A percentile compares a stretch with the other conserved stretches of the same genome.
Conservation (phyloP, 2,797 vertebrate genomes). For the Clarias laeviceps region DNA sequence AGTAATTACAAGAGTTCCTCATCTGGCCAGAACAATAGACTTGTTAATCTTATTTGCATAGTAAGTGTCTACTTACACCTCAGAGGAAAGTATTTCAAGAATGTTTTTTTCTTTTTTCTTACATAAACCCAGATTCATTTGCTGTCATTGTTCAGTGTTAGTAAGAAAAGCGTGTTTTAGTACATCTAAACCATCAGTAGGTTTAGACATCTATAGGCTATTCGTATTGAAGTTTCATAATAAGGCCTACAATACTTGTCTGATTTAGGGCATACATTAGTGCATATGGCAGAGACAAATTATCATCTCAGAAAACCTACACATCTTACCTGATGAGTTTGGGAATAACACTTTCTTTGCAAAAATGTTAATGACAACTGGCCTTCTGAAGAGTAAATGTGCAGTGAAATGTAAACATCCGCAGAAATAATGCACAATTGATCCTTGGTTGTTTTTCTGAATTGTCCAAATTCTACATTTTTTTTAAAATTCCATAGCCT, state of each 20-base stretch:
- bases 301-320: background rate
- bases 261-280: background rate
- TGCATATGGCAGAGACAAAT: background rate
- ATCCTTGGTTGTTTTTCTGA: background rate
- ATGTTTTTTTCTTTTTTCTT: background rate
- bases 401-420: background rate
- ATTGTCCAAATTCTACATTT: background rate
- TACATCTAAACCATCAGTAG: too few relatives aligned
- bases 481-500: too few relatives aligned
- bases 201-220: background rate
- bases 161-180: background rate
- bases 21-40: conserved; percentile 48
- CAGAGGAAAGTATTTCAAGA: conserved; percentile 28
- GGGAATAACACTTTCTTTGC: background rate
- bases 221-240: background rate
- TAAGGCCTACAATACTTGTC: background rate
- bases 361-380: background rate
- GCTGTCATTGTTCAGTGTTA: background rate
- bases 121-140: conserved; percentile 19
- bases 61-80: conserved; percentile 42
- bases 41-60: conserved; percentile 57
- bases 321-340: background rate
- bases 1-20: conserved; percentile 47
- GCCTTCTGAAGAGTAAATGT: background rate
- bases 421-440: background rate